Conservation (phyloP, 2,888 invertebrate genomes). For the Tinea semifulvella region DNA sequence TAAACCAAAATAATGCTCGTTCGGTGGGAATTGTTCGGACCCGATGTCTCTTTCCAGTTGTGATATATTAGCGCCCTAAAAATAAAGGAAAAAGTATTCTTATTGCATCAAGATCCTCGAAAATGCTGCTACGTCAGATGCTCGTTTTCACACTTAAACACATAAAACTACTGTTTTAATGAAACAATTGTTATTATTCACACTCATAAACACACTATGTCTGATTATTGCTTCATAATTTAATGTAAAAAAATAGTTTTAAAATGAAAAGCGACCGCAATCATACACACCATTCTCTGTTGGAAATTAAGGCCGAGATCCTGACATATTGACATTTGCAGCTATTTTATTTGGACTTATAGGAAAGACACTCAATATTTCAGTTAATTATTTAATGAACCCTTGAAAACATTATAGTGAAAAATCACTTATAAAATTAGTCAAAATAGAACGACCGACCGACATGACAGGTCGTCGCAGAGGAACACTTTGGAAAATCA, state of each 20-base stretch:
- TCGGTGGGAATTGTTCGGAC: conserved; percentile 96
- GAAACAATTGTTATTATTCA: background rate
- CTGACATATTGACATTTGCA: conserved; percentile 69
- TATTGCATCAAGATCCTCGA: background rate
- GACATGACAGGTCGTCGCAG: conserved; percentile 27
- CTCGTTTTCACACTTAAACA: background rate
- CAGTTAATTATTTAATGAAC: background rate
- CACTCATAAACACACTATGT: background rate
- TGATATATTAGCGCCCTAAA: conserved; percentile 97
- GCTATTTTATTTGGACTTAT: conserved; percentile 36
- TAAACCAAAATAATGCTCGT: conserved; percentile 99
- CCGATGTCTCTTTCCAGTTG: conserved; percentile 99
- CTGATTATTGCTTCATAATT: background rate
- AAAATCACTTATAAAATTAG: conserved; percentile 20
- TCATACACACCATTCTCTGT: conserved; percentile 58
- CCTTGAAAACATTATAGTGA: background rate
- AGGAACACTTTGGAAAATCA: conserved; percentile 20
- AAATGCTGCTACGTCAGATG: background rate
- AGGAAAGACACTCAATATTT: conserved; percentile 11
- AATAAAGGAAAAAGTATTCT: conserved; percentile 18
- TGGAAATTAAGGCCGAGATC: conserved; percentile 67
- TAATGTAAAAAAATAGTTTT: background rate
- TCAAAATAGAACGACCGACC: conserved; percentile 39
- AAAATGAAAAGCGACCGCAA: background rate
- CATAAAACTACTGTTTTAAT: background rate